Evolutionary conservation across 2,888 invertebrate genomes (phyloP).

Genomic region (Mechanitis messenoides): DNA sequence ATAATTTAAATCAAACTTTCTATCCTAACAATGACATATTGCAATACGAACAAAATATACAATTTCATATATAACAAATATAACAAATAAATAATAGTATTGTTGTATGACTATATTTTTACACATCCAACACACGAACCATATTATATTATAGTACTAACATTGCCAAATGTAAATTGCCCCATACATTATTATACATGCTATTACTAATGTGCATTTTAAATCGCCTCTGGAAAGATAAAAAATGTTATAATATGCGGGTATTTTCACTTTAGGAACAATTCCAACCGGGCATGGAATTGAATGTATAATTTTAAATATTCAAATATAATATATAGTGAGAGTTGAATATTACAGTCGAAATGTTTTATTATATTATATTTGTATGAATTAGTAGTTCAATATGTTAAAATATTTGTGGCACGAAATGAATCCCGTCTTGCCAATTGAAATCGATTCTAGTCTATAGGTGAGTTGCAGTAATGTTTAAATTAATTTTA

Average conservation of each 20-base stretch:
- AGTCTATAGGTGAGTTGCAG: no score
- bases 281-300: neutral
- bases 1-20: no score
- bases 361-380: neutral
- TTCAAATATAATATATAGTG: no score
- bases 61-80: no score
- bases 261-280: constrained; percentile 17
- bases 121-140: constrained; percentile 40
- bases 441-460: no score
- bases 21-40: no score
- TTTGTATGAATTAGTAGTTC: no score
- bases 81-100: constrained; percentile 30
- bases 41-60: no score
- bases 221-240: constrained; percentile 11
- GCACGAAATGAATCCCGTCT: no score
- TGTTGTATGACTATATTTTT: constrained; percentile 36
- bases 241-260: constrained; percentile 22
- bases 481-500: no score
- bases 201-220: constrained; percentile 17
- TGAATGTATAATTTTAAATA: neutral
- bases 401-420: no score
- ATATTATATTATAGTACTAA: constrained; percentile 42
- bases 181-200: constrained; percentile 33
- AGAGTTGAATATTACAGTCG: no score
- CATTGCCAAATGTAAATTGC: constrained; percentile 46